Evolutionary conservation across 2,113 vertebrate species (phyloP).

Genomic region (Epinephelus moara): DNA sequence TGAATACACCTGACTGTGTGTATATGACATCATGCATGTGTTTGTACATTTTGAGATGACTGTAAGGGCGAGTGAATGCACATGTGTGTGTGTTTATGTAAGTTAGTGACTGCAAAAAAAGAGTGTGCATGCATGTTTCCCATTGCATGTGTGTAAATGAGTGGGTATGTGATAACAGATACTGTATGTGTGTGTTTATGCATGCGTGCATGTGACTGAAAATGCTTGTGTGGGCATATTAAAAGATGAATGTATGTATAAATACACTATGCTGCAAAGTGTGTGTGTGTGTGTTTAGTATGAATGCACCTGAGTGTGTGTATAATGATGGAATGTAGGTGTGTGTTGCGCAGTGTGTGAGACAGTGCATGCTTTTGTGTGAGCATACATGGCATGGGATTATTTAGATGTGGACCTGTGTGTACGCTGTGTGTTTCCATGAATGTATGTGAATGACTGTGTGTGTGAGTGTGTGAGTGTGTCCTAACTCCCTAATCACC

Average conservation of each 20-base stretch:
- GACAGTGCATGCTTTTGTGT: background rate
- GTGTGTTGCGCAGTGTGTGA: background rate
- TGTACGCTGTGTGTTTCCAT: conserved; percentile 41
- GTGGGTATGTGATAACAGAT: background rate
- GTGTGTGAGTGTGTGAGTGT: conserved; percentile 21
- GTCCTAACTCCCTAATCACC: conserved; percentile 38
- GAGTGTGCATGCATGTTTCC: background rate
- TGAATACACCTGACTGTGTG: background rate
- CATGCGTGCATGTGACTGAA: background rate
- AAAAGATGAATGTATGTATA: conserved; percentile 3
- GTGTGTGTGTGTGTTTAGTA: background rate
- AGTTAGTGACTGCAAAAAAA: background rate
- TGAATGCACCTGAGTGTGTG: background rate
- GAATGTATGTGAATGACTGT: conserved; percentile 49
- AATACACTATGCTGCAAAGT: background rate
- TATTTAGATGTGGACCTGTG: conserved; percentile 46
- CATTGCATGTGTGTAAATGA: conserved; percentile 10
- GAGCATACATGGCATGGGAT: background rate
- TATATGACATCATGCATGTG: background rate
- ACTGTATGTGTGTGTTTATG: conserved; percentile 8
- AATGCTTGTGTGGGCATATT: conserved; percentile 25
- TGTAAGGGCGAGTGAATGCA: background rate
- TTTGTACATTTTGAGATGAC: background rate
- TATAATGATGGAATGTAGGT: background rate
- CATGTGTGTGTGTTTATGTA: background rate